These are phyloP conservation scores for Falco berigora DNA, from an alignment of 2,797 vertebrate species.

Conservation along the genomic window DNA sequence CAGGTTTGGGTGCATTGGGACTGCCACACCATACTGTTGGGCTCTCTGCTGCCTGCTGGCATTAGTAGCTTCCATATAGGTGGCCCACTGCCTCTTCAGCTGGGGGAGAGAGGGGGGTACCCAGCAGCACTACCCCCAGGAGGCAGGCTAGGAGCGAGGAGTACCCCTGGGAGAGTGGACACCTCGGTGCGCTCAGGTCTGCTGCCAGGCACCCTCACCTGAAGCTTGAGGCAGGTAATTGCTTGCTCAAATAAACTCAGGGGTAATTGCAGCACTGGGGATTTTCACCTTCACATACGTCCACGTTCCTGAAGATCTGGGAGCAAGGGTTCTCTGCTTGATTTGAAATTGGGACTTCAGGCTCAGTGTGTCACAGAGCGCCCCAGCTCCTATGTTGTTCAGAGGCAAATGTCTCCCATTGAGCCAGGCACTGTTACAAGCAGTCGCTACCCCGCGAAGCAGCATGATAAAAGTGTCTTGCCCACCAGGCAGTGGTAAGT, in stretches of 20 bases:
- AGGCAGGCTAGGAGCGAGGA: neutral
- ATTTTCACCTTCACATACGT: neutral
- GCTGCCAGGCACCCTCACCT: neutral
- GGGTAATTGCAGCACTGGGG: neutral
- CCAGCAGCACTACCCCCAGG: fast-evolving
- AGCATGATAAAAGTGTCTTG: neutral
- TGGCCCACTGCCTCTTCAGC: neutral
- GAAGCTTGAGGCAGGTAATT: neutral
- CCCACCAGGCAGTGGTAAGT: neutral
- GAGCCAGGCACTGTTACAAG: neutral
- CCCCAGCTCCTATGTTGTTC: neutral
- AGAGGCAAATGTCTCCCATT: neutral
- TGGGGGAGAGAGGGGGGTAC: fast-evolving
- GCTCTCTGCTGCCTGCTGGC: neutral
- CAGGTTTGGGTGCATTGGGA: neutral
- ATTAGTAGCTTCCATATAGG: fast-evolving
- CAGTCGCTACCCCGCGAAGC: neutral
- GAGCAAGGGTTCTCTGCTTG: neutral
- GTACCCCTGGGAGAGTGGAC: neutral
- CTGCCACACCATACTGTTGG: fast-evolving
- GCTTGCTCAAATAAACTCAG: neutral
- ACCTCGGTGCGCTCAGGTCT: neutral
- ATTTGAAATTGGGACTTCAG: neutral
- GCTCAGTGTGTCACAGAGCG: neutral
- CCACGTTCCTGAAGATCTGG: neutral